Evolutionary conservation across 2,797 vertebrate genomes (phyloP), one percentile per base, ranked within the genome.

Genomic region (Neosilurus hyrtlii): DNA sequence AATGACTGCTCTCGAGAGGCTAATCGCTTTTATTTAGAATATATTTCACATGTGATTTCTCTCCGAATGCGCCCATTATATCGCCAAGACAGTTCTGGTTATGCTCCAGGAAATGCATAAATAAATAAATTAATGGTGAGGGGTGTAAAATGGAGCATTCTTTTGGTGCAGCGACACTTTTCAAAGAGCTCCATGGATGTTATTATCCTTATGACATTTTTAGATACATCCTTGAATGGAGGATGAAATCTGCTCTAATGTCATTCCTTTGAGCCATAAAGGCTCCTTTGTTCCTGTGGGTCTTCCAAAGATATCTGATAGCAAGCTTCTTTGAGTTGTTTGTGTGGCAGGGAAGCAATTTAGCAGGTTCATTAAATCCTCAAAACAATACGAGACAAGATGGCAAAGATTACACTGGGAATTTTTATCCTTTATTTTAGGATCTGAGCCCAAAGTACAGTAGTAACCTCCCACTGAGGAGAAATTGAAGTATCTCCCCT

Each of bases 401-500:
- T 62, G 67, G 80, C 24, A 78, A 52, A 80, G 85, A 87, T 83
- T 70, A 51, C 26, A 9, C 22, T 51, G 52, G 90, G 90, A 91
- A 88, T 76, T 86, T 81, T 81, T 83, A 12, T 63, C n/a, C 62
- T 63, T 67, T 67, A 2, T 26, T 54, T 16, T 51, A 88, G 83
- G 82, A 87, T 90, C 89, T 79, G 82, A 71, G n/a, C 88, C 86
- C 84, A 51, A 85, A 88, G 84, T 90, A 83, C 88, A 89, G 90
- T 88, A 87, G 89, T 87, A 89, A 56, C 87, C 90, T 88, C 93
- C 92, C 83, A 92, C 90, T 83, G 92, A 83, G 92, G 91, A 90
- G 91, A 93, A 94, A 94, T 93, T 93, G 93, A 93, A 93, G 91
- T 88, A 91, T 94, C 89, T 91, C 90, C 89, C 90, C 24, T 79